Conservation (phyloP, 35 echinoderm and acorn worm species). For the Ophiothrix spiculata region DNA sequence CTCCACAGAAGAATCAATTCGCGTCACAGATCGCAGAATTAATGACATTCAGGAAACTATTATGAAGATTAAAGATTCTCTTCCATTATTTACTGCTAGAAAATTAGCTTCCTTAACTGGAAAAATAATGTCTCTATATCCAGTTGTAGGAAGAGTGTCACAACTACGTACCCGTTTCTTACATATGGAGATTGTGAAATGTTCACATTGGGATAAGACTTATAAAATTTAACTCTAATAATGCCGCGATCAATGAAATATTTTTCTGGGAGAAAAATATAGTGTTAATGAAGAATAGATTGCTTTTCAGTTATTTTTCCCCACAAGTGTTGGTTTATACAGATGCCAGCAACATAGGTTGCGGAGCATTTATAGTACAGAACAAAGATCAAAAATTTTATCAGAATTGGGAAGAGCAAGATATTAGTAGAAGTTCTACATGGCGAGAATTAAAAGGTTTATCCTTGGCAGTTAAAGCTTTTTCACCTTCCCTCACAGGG, state of each 20-base stretch:
- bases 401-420: not conserved
- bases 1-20: not conserved
- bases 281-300: not conserved
- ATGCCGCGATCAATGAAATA: constrained; percentile 10
- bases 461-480: constrained; percentile 1
- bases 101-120: not conserved
- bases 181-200: not conserved
- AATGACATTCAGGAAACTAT: not conserved
- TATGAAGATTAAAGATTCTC: not conserved
- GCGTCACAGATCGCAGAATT: not conserved
- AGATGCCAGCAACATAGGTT: not conserved
- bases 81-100: not conserved
- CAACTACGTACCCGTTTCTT: not conserved
- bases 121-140: not conserved
- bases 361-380: not conserved
- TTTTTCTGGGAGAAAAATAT: not conserved
- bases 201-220: constrained; percentile 4
- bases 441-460: constrained; percentile 8
- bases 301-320: not conserved
- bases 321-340: not conserved
- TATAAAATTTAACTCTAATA: not conserved
- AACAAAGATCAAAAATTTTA: not conserved
- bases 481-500: not conserved
- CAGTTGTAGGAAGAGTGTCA: not conserved
- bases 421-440: constrained; percentile 26